phyloP scores from a whole-genome alignment of 2,888 invertebrate species.

The Hirtodrosophila confusa region DNA sequence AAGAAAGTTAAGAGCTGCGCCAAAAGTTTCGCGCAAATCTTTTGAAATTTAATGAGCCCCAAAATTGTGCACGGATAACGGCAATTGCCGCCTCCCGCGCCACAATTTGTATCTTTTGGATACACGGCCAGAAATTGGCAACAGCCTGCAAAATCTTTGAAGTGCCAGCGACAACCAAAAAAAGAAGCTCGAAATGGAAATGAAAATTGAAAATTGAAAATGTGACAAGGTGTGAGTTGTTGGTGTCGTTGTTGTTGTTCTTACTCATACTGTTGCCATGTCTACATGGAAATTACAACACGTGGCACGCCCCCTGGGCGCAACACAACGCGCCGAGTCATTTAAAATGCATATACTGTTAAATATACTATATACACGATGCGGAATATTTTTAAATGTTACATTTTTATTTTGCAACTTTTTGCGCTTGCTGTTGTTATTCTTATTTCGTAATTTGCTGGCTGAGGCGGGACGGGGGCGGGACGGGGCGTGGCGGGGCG shows the following conservation, averaged over 20 bases:
- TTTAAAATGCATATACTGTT: conserved; percentile 77
- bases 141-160: conserved; percentile 64
- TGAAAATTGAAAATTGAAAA: conserved; percentile 77
- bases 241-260: conserved; percentile 24
- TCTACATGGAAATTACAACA: conserved; percentile 74
- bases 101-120: conserved; percentile 24
- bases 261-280: conserved; percentile 51
- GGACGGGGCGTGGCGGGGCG: conserved; percentile 7
- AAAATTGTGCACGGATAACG: conserved; percentile 58
- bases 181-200: conserved; percentile 41
- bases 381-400: conserved; percentile 64
- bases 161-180: conserved; percentile 14
- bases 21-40: conserved; percentile 67
- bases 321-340: conserved; percentile 15
- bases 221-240: conserved; percentile 67
- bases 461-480: conserved; percentile 7
- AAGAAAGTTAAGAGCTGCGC: conserved; percentile 48
- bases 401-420: conserved; percentile 26
- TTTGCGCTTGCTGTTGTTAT: conserved; percentile 25
- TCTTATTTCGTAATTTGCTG: conserved; percentile 65
- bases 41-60: conserved; percentile 78
- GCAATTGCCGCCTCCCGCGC: not conserved
- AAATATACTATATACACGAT: conserved; percentile 71
- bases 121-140: conserved; percentile 49
- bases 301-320: conserved; percentile 45